Conservation (phyloP, 2,113 vertebrate species). For the Furnarius figulus region DNA sequence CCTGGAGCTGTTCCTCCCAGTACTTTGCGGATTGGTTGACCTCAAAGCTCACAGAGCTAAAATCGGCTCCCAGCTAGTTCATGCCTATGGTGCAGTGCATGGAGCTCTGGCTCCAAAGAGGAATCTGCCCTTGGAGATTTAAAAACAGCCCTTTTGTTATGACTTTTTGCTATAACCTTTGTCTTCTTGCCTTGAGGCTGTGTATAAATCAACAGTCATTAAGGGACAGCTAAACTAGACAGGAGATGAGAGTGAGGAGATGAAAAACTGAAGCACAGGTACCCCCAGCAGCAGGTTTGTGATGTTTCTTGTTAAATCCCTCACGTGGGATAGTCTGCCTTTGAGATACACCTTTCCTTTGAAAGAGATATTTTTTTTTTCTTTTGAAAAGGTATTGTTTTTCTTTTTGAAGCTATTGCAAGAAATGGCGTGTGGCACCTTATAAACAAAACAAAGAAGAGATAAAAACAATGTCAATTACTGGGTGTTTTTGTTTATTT, state of each 20-base stretch:
- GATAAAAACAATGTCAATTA: not conserved
- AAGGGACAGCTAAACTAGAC: not conserved
- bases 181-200: not conserved
- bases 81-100: not conserved
- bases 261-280: not conserved
- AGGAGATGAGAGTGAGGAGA: not conserved
- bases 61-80: not conserved
- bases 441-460: not conserved
- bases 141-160: not conserved
- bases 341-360: not conserved
- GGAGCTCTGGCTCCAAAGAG: not conserved
- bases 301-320: not conserved
- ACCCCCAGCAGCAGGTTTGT: not conserved
- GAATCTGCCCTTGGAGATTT: not conserved
- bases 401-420: not conserved
- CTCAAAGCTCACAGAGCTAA: not conserved
- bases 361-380: not conserved
- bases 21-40: not conserved
- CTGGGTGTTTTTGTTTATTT: not conserved
- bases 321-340: not conserved
- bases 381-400: not conserved
- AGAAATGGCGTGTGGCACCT: not conserved
- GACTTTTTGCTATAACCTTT: not conserved
- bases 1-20: not conserved
- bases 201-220: not conserved